phyloP scores from a whole-genome alignment of 2,797 vertebrate species.

The Anabacerthia variegaticeps region DNA sequence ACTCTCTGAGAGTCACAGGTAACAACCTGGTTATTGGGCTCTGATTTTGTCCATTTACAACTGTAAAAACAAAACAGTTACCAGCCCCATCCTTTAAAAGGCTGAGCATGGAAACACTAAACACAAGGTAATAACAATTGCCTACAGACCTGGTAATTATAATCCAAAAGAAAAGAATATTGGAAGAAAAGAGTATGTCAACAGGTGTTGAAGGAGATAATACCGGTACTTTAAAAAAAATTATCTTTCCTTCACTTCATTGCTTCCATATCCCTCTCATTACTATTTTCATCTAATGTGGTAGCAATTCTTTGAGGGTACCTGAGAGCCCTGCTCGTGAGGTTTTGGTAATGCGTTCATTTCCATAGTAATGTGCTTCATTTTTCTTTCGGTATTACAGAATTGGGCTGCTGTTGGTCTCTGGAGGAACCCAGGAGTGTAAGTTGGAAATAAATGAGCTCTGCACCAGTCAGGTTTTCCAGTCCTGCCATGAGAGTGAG shows the following conservation, averaged over 20 bases:
- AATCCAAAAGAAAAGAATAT: background rate
- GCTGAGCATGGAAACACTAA: background rate
- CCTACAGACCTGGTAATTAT: background rate
- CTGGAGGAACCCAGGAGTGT: background rate
- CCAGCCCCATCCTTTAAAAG: background rate
- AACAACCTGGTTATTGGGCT: background rate
- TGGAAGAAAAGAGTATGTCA: background rate
- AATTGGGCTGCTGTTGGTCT: background rate
- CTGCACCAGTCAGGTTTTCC: background rate
- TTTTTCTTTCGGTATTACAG: background rate
- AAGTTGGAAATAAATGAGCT: background rate
- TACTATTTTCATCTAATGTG: background rate
- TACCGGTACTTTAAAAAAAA: background rate
- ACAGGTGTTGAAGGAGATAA: background rate
- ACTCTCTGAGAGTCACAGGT: background rate
- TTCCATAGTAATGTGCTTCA: background rate
- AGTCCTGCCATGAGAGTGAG: background rate
- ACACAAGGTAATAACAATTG: background rate
- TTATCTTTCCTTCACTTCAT: background rate
- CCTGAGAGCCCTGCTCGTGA: background rate
- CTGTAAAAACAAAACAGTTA: background rate
- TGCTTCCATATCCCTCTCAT: background rate
- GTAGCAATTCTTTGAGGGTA: background rate
- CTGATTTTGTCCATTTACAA: background rate
- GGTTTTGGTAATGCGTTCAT: background rate